Conservation (phyloP, 2,888 invertebrate genomes). For the Dryococelus australis region DNA sequence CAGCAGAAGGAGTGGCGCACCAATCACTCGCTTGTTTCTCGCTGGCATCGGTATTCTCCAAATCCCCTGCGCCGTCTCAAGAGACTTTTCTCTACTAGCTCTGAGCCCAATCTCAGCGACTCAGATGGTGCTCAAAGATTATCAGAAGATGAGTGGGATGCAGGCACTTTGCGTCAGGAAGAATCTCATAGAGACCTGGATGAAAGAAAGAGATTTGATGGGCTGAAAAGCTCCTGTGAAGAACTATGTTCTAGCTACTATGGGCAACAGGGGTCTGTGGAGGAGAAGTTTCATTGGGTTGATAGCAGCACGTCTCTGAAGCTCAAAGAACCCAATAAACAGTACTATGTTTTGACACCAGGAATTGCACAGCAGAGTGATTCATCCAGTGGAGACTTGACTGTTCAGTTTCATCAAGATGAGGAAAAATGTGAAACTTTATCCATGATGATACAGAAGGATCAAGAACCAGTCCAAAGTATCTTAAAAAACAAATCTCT, state of each 20-base stretch:
- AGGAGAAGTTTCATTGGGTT: slow-evolving; percentile 4
- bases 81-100: slow-evolving; percentile 31
- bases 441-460: slow-evolving; percentile 4
- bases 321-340: slow-evolving; percentile 20
- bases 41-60: slow-evolving; percentile 33
- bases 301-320: background rate
- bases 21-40: slow-evolving; percentile 25
- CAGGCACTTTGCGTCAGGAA: background rate
- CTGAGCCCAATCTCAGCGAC: slow-evolving; percentile 24
- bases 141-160: slow-evolving; percentile 25
- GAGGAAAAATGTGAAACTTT: background rate
- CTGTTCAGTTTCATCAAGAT: background rate
- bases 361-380: slow-evolving; percentile 4
- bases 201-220: background rate
- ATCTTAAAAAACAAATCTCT: background rate
- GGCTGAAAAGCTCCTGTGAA: background rate
- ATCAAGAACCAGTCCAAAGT: background rate
- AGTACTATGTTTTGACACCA: slow-evolving; percentile 20
- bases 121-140: slow-evolving; percentile 16
- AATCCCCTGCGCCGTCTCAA: slow-evolving; percentile 37
- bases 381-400: background rate
- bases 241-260: background rate
- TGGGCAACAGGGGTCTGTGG: background rate
- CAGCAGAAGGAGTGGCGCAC: slow-evolving; percentile 24
- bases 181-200: background rate